Evolutionary conservation across 2,797 vertebrate species (phyloP), one percentile per base, ranked within the genome.

Genomic region (Sebastes paucispinis): DNA sequence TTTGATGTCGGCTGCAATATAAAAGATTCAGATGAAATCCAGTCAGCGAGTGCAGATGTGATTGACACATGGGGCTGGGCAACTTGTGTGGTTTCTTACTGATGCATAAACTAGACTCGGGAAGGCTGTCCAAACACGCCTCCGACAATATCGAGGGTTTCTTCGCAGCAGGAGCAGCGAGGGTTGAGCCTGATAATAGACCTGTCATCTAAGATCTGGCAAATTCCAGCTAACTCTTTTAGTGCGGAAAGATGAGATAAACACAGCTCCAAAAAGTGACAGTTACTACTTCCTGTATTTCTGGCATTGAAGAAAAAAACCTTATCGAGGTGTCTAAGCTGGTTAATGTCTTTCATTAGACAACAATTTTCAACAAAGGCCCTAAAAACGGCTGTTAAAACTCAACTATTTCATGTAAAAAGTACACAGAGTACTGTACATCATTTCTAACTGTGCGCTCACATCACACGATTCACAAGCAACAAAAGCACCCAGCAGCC

Each of bases 41-140:
- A 78, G 85, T 63, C 76, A 65, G 59, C 29, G 43, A 65, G 81
- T 39, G 68, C 79, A 73, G 80, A 81, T 72, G 84, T 84, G 92
- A 92, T 76, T 93, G 90, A 90, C 89, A 81, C 29, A 11, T 73
- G 75, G 82, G 88, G 84, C 77, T 14, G 79, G 81, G 83, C 84
- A 65, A 82, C 79, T 77, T 79, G 82, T 79, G 87, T 50, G 81
- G 75, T 79, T 92, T 85, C 73, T 86, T 55, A 87, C 80, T 74
- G 87, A 87, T 88, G 91, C 87, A 90, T 83, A 75, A 88, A 89
- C 69, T 69, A 81, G 62, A 90, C 60, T 66, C 22, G 3, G 62
- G 62, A 86, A 75, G 77, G 82, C 83, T 88, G 88, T 89, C 83
- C 75, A 85, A 92, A 87, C 75, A 87, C 32, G 27, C 81, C 84